Conservation (phyloP, 2,888 invertebrate genomes). For the Lasioglossum vierecki region DNA sequence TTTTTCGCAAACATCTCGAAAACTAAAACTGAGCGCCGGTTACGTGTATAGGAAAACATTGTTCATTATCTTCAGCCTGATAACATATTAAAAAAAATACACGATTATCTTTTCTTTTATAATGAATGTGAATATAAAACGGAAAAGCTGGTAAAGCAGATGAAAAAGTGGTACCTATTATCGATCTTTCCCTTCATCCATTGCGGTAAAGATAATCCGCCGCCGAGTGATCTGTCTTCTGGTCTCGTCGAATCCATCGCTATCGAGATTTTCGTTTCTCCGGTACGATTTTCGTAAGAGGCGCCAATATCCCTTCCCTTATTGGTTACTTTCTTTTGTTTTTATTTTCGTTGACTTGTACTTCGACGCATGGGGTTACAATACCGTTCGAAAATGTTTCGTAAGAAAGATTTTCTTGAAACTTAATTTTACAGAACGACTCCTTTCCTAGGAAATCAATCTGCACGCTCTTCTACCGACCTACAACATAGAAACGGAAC, state of each 20-base stretch:
- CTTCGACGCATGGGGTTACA: background rate
- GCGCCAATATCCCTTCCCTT: background rate
- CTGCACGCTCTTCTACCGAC: constrained; percentile 63
- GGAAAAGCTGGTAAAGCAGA: background rate
- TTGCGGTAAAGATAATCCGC: constrained; percentile 88
- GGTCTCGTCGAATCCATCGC: constrained; percentile 80
- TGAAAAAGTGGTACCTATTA: constrained; percentile 81
- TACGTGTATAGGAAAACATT: too few species aligned
- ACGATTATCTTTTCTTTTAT: background rate
- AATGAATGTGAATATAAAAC: background rate
- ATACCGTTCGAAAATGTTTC: background rate
- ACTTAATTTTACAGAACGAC: background rate
- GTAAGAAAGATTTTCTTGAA: background rate
- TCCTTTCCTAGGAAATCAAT: constrained; percentile 61
- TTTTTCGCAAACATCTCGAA: too few species aligned
- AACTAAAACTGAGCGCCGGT: too few species aligned
- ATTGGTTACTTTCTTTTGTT: background rate
- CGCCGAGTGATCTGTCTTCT: constrained; percentile 78
- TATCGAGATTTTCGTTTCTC: background rate
- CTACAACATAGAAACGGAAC: constrained; percentile 46
- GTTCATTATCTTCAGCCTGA: too few species aligned
- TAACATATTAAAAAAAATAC: too few species aligned
- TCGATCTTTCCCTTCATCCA: constrained; percentile 91
- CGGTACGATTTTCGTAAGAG: background rate
- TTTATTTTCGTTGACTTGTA: background rate